Base-by-base conservation (phyloP, 2,888 invertebrate species). In the Camponotus fellah region DNA sequence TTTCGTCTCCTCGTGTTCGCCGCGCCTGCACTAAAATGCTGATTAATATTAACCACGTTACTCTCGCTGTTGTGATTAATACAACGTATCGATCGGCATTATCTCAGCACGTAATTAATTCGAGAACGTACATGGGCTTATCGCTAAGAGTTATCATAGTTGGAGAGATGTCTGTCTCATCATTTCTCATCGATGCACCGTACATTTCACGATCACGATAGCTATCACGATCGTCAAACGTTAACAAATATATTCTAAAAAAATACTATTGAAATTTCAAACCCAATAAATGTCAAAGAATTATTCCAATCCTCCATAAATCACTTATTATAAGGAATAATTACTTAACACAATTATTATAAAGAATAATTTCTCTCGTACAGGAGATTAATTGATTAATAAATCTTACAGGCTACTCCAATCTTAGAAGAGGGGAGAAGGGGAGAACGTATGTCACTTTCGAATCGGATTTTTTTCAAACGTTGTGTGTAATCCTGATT, bases 21-120 rank as follows among this genome's bases (percentile, higher is more conserved):
- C 74, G 32, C 79, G 76, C 88, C 87, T 86, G 87, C 86, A 88
- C 88, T 85, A 85, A 85, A 85, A 87, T 86, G 82, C 89, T 91
- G 91, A 92, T 91, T 92, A 91, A 89, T 90, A 92, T 92, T 92
- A 92, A 92, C 88, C 89, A 83, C 88, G 89, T 92, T 91, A 90
- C 88, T 87, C 87, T 87, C 82, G 87, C 87, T 74, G 85, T 86
- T 89, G 85, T 88, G 91, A 90, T 90, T 90, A 89, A 91, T 91
- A 85, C 89, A 86, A 91, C 88, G 83, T 90, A 92, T 91, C 92
- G 91, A 88, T 87, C 91, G 87, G 85, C 88, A 87, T 91, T 91
- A 91, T 91, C 91, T 90, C 88, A 87, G 89, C 87, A 89, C 89
- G 90, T 91, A 91, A 88, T 92, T 91, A 91, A 92, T 89, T 84